phyloP scores from a whole-genome alignment of 2,888 invertebrate species.

The Pristionchus entomophagus region DNA sequence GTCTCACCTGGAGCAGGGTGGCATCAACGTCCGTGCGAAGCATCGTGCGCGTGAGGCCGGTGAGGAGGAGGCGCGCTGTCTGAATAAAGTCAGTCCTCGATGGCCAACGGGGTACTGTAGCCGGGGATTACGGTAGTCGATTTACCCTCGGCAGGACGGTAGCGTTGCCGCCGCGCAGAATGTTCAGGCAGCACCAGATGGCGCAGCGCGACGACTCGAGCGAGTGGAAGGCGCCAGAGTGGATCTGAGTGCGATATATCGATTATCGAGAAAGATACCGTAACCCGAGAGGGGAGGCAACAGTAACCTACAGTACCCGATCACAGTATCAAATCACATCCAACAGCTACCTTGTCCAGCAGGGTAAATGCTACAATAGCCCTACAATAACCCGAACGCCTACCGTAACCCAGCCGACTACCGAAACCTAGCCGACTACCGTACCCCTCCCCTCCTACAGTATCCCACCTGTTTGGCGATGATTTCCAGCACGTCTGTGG shows the following conservation, averaged over 20 bases:
- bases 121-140: not conserved
- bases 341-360: not conserved
- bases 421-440: not conserved
- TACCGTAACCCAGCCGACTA: not conserved
- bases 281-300: too few relatives aligned
- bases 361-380: not conserved
- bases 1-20: not conserved
- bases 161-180: slow-evolving; percentile 15
- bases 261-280: too few relatives aligned
- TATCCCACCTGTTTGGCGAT: slow-evolving; percentile 42
- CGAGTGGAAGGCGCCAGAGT: not conserved
- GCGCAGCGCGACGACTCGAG: not conserved
- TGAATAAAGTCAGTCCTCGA: not conserved
- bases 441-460: not conserved
- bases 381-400: not conserved
- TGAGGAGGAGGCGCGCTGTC: slow-evolving; percentile 12
- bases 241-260: not conserved
- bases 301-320: too few relatives aligned
- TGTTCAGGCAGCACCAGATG: slow-evolving; percentile 38
- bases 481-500: not conserved
- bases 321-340: not conserved
- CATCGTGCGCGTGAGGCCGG: not conserved
- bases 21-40: not conserved
- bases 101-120: not conserved
- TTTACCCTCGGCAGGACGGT: not conserved